Conservation (phyloP, 1,140 invertebrate species). For the Heliconius hermathena region DNA sequence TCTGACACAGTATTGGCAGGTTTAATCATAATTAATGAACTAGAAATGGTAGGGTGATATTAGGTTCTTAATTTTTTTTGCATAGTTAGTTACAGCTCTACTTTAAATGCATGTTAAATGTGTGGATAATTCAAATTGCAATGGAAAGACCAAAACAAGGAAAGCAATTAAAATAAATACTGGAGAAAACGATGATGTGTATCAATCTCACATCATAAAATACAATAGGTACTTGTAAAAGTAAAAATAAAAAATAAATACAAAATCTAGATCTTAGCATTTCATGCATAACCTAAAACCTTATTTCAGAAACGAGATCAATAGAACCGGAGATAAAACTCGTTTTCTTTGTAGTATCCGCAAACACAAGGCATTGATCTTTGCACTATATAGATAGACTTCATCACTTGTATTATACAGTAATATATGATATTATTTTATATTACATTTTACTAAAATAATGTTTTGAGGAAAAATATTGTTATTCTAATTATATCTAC, state of each 20-base stretch:
- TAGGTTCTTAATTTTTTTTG: no score
- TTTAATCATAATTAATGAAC: no score
- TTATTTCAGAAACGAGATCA: slow-evolving; percentile 12
- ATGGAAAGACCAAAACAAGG: no score
- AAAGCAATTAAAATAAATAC: no score
- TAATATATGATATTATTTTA: background rate
- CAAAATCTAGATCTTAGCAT: background rate
- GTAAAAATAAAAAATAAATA: background rate
- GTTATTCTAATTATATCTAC: background rate
- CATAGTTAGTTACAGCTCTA: no score
- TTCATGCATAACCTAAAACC: background rate
- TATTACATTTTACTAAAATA: background rate
- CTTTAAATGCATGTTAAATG: no score
- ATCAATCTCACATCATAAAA: background rate
- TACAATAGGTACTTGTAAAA: background rate
- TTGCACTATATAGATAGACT: slow-evolving; percentile 2
- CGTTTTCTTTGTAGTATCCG: slow-evolving; percentile 11
- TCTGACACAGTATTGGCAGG: no score
- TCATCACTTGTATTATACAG: background rate
- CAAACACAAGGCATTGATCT: slow-evolving; percentile 7
- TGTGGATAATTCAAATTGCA: no score
- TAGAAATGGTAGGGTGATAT: no score
- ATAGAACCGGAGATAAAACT: slow-evolving; percentile 14
- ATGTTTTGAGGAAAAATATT: background rate
- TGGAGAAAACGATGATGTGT: background rate